A percentile compares a stretch with the other conserved stretches of the same genome.
phyloP scores from a whole-genome alignment of 2,888 invertebrate genomes.

The Drosophila robusta region DNA sequence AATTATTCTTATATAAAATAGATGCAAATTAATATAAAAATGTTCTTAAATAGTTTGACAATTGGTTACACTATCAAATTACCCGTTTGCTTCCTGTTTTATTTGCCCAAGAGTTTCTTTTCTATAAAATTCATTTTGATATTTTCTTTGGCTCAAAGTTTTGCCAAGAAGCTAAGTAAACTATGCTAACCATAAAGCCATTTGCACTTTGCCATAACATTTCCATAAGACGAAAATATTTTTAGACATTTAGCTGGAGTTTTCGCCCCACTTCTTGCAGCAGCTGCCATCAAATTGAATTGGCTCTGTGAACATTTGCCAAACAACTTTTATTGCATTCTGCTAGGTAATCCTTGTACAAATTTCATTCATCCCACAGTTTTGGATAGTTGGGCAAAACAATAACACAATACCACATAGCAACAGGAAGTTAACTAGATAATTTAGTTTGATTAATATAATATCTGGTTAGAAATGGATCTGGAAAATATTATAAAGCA shows the following conservation, averaged over 20 bases:
- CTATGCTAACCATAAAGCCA: constrained; percentile 21
- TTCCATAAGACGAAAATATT: constrained; percentile 42
- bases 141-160: not conserved
- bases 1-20: too few species aligned
- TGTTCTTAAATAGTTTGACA: not conserved
- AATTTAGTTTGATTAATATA: constrained; percentile 1
- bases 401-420: constrained; percentile 15
- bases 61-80: not conserved
- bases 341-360: constrained; percentile 22
- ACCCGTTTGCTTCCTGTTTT: not conserved
- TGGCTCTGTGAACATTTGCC: constrained; percentile 28
- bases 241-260: constrained; percentile 28
- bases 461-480: not conserved
- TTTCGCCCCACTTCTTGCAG: constrained; percentile 10
- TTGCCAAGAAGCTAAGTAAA: constrained; percentile 1
- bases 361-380: constrained; percentile 24
- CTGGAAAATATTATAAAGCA: not conserved
- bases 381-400: constrained; percentile 3
- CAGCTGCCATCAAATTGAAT: constrained; percentile 33
- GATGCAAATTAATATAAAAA: not conserved
- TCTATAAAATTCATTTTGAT: not conserved
- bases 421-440: not conserved
- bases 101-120: not conserved
- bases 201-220: constrained; percentile 34
- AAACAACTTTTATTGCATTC: constrained; percentile 27